phyloP scores from a whole-genome alignment of 2,113 vertebrate species.

The Alces alces region DNA sequence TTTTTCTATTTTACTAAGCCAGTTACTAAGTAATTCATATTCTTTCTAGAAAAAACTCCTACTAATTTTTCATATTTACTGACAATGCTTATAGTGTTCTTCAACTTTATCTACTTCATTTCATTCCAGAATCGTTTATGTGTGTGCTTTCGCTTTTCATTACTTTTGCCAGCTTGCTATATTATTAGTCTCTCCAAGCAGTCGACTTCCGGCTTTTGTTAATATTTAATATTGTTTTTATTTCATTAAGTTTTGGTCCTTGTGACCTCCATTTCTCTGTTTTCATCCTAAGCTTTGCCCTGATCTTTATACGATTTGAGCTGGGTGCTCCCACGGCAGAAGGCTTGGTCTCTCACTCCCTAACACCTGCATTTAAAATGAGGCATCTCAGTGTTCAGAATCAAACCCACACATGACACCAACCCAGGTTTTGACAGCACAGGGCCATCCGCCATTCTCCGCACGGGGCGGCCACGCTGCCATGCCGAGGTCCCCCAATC shows the following conservation, averaged over 20 bases:
- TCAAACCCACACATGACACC: accelerated
- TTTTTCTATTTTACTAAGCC: not conserved
- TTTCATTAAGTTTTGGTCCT: not conserved
- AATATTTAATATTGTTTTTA: not conserved
- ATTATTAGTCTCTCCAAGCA: not conserved
- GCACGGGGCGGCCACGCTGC: not conserved
- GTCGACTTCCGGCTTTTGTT: not conserved
- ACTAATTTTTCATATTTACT: accelerated
- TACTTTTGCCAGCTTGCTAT: too few relatives aligned
- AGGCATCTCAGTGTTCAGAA: not conserved
- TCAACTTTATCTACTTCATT: accelerated
- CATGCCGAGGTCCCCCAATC: accelerated
- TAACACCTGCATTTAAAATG: not conserved
- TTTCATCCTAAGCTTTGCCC: not conserved
- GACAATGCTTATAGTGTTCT: accelerated
- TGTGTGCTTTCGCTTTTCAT: accelerated
- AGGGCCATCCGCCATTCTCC: accelerated
- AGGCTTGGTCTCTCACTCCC: not conserved
- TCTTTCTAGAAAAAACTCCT: not conserved
- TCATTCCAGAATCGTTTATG: accelerated
- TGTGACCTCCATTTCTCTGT: not conserved
- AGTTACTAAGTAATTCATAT: not conserved
- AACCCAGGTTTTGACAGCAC: not conserved
- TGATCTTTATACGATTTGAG: not conserved
- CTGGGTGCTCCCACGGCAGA: accelerated